Percentiles rank a stretch among this genome's conserved stretches.
Evolutionary conservation across 2,797 vertebrate species (phyloP).

Genomic region (Anomalospiza imberbis): DNA sequence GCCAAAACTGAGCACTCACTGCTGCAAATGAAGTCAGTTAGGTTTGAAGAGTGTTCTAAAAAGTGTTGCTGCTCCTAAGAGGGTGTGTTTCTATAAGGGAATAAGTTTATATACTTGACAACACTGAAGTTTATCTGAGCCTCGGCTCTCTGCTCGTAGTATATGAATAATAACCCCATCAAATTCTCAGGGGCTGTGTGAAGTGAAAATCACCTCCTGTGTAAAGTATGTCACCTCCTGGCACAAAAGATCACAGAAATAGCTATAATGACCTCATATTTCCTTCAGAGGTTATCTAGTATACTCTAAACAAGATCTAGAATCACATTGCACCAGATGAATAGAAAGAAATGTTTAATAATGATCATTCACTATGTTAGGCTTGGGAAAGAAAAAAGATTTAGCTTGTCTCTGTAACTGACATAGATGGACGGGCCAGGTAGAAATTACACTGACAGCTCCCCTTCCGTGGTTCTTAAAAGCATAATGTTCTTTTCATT

Average conservation of each 20-base stretch:
- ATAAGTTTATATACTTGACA: background rate
- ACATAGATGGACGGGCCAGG: background rate
- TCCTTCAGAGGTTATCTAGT: background rate
- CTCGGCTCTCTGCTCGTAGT: background rate
- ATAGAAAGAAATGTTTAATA: background rate
- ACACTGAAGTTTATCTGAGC: background rate
- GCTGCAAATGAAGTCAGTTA: background rate
- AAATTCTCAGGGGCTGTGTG: background rate
- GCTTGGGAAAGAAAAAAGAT: background rate
- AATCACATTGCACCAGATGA: background rate
- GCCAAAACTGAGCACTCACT: background rate
- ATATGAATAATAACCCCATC: background rate
- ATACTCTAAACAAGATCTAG: background rate
- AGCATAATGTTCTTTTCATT: background rate
- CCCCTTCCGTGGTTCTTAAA: background rate
- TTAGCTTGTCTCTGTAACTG: background rate
- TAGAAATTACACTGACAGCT: background rate
- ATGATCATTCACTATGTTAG: background rate
- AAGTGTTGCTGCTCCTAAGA: background rate
- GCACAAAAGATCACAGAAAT: background rate
- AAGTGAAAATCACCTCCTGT: background rate
- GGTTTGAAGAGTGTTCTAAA: background rate
- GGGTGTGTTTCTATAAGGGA: background rate
- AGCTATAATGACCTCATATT: background rate
- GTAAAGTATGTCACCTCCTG: background rate